These are phyloP conservation scores for Dynastes tityus DNA, from an alignment of 2,888 invertebrate genomes.

Conservation along the genomic window DNA sequence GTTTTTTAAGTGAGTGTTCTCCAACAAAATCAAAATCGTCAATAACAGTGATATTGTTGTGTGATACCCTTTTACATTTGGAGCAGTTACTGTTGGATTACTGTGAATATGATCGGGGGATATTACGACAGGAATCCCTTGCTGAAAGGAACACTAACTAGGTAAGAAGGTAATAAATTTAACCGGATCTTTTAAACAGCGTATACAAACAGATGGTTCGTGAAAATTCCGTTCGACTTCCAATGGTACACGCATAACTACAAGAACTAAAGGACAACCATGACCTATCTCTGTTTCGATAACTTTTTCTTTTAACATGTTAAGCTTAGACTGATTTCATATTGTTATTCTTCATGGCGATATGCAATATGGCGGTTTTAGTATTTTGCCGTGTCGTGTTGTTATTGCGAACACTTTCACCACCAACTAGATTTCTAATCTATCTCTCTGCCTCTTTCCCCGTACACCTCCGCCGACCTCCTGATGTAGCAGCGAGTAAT, in stretches of 20 bases:
- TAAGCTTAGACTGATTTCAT: not conserved
- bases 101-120: constrained; percentile 69
- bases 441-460: constrained; percentile 57
- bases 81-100: constrained; percentile 55
- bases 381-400: constrained; percentile 49
- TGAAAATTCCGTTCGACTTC: constrained; percentile 30
- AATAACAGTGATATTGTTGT: constrained; percentile 51
- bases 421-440: constrained; percentile 62
- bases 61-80: constrained; percentile 22
- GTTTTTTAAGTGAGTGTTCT: constrained; percentile 53
- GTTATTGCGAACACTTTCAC: constrained; percentile 65
- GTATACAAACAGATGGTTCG: constrained; percentile 47
- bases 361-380: constrained; percentile 61
- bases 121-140: constrained; percentile 76
- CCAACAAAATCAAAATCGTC: constrained; percentile 33
- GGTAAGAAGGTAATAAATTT: constrained; percentile 66
- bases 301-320: not conserved
- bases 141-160: constrained; percentile 75
- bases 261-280: not conserved
- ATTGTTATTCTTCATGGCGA: constrained; percentile 22
- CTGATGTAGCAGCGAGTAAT: constrained; percentile 23
- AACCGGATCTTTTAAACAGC: constrained; percentile 4
- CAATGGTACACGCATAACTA: not conserved
- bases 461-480: constrained; percentile 42
- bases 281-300: not conserved